Percentiles rank a stretch among this genome's conserved stretches.
Evolutionary conservation across 64 coral and sea anemone species (phyloP).

Genomic region (Dendrophyllia cribrosa): DNA sequence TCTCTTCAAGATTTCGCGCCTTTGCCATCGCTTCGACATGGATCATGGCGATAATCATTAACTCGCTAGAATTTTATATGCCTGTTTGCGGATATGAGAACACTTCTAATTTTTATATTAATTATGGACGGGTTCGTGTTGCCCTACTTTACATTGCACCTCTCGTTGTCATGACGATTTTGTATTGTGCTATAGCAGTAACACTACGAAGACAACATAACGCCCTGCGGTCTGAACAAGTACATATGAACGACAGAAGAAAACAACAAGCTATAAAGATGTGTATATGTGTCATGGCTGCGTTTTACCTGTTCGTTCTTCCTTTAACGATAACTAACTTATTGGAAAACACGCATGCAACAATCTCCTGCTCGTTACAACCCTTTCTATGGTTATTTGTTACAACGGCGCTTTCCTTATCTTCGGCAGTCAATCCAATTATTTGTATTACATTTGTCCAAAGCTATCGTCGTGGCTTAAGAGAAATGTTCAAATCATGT

Average conservation of each 20-base stretch:
- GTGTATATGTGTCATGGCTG: no score
- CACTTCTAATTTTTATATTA: background rate
- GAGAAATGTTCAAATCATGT: background rate
- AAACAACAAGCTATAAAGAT: no score
- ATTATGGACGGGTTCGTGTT: background rate
- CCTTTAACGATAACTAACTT: no score
- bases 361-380: background rate
- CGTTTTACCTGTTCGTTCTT: no score
- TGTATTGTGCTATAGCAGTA: background rate
- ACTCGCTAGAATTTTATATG: background rate
- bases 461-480: background rate
- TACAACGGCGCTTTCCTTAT: background rate
- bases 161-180: background rate
- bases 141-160: background rate
- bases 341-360: no score
- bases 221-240: no score
- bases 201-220: background rate
- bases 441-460: background rate
- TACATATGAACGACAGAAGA: no score
- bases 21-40: background rate
- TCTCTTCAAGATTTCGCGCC: background rate
- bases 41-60: background rate
- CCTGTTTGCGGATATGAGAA: background rate
- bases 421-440: background rate
- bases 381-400: background rate